Evolutionary conservation across 2,888 invertebrate genomes (phyloP), one percentile per base, ranked within the genome.

Genomic region (Agrochola lychnidis): DNA sequence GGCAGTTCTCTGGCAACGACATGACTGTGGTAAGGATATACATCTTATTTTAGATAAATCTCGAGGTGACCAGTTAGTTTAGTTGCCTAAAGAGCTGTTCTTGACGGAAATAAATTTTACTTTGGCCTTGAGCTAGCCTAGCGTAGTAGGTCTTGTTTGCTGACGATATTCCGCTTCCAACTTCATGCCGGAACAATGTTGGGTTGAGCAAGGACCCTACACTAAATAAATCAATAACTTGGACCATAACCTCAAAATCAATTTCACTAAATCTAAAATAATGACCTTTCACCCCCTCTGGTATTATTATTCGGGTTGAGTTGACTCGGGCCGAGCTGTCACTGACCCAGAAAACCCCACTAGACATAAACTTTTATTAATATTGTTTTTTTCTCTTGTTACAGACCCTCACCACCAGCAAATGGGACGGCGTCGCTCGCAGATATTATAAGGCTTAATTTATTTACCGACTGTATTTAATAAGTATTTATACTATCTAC

Each of bases 401-500:
- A n/a, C 92, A 93, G 93, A 90, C 89, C 1, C 83, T 91, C 45
- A 87, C 88, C 0, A 77, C 81, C 51, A 89, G 79, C 78, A 85
- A 85, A 72, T 91, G 86, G 87, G 84, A 89, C 66, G 92, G 91
- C 51, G 86, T 85, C 12, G 91, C 91, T 10, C 86, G 79, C 76
- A 89, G 91, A 88, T 91, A 75, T 78, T 91, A 91, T 78, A 90
- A 91, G 73, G 91, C 88, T 51, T 92, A 90, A 89, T 74, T 86
- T 83, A 79, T 72, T 76, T 56, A 71, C 9, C 36, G 4, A 42
- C 66, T 64, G 19, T 78, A 61, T 30, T 14, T 36, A 30, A 30
- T 66, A 80, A 63, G 36, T 82, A 82, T 76, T 70, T 63, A 59
- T 63, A 75, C 14, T 45, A 40, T 45, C 16, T 61, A 69, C 2